phyloP scores from a whole-genome alignment of 2,888 invertebrate species.

The Nebria brevicollis region DNA sequence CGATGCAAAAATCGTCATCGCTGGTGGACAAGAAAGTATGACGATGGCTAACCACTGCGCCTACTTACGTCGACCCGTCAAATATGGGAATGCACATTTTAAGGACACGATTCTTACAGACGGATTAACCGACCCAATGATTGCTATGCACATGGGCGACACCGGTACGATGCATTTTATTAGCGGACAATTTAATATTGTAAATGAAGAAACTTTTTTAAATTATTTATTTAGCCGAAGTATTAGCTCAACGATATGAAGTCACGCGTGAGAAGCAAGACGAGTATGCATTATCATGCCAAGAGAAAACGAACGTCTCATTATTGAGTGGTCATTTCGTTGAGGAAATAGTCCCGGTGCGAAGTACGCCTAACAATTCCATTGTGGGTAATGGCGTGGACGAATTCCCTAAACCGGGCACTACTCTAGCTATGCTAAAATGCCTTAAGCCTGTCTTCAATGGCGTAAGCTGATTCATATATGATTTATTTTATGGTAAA shows the following conservation, averaged over 20 bases:
- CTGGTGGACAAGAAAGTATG: conserved; percentile 88
- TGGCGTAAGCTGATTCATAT: conserved; percentile 48
- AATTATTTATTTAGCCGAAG: conserved; percentile 70
- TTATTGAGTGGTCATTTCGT: conserved; percentile 71
- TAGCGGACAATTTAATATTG: neutral
- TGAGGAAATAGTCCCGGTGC: conserved; percentile 77
- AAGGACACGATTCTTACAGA: conserved; percentile 75
- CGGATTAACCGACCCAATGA: conserved; percentile 80
- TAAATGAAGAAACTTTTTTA: neutral
- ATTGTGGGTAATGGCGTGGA: conserved; percentile 67
- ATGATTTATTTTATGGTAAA: no score
- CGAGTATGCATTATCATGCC: conserved; percentile 73
- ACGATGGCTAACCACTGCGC: conserved; percentile 77
- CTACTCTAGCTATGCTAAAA: conserved; percentile 69
- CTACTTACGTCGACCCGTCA: conserved; percentile 71
- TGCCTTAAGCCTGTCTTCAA: conserved; percentile 74
- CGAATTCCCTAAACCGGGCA: conserved; percentile 75
- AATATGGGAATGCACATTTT: conserved; percentile 73
- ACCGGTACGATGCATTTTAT: conserved; percentile 67
- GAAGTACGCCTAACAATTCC: neutral
- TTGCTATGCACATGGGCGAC: conserved; percentile 80
- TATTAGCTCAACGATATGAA: conserved; percentile 74
- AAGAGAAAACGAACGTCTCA: conserved; percentile 72
- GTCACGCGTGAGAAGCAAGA: conserved; percentile 76
- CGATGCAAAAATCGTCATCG: conserved; percentile 75